A percentile compares a stretch with the other conserved stretches of the same genome.
phyloP scores from a whole-genome alignment of 2,888 invertebrate species.

The Perdita meconis region DNA sequence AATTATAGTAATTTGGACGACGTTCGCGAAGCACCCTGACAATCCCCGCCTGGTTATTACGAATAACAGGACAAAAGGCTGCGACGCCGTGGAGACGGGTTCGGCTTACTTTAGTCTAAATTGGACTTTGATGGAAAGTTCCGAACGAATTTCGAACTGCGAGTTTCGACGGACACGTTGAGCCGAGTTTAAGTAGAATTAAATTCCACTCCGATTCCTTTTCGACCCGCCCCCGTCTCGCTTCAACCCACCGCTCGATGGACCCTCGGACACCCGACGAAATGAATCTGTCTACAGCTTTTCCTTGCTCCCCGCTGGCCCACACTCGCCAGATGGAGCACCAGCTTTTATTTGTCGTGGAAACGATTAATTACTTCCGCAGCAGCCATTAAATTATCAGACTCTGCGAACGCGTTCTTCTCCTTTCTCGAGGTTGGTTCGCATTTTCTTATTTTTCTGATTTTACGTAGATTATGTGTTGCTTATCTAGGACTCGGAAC shows the following conservation, averaged over 20 bases:
- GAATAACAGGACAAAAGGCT: slow-evolving; percentile 14
- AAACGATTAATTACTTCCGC: slow-evolving; percentile 41
- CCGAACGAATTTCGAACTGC: slow-evolving; percentile 23
- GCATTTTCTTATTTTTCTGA: no score
- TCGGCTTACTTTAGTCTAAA: slow-evolving; percentile 31
- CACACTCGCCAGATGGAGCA: background rate
- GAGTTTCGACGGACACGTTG: slow-evolving; percentile 33
- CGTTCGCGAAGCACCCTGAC: background rate
- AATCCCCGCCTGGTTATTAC: background rate
- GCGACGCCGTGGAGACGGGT: no score
- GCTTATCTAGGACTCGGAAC: no score
- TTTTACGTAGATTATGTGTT: no score
- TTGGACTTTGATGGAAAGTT: slow-evolving; percentile 53
- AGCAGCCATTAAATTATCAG: slow-evolving; percentile 46
- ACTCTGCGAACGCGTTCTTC: no score
- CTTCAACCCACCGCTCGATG: slow-evolving; percentile 13
- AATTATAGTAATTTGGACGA: background rate
- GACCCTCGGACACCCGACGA: slow-evolving; percentile 5
- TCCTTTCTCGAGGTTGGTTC: no score
- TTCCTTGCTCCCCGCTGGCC: background rate
- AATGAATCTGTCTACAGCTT: slow-evolving; percentile 7
- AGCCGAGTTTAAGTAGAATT: slow-evolving; percentile 55
- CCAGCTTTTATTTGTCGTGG: slow-evolving; percentile 22
- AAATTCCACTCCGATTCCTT: slow-evolving; percentile 53
- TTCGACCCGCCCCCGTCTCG: background rate